Base-by-base conservation (phyloP, 1,140 invertebrate genomes). In the Cyclargus thomasi region DNA sequence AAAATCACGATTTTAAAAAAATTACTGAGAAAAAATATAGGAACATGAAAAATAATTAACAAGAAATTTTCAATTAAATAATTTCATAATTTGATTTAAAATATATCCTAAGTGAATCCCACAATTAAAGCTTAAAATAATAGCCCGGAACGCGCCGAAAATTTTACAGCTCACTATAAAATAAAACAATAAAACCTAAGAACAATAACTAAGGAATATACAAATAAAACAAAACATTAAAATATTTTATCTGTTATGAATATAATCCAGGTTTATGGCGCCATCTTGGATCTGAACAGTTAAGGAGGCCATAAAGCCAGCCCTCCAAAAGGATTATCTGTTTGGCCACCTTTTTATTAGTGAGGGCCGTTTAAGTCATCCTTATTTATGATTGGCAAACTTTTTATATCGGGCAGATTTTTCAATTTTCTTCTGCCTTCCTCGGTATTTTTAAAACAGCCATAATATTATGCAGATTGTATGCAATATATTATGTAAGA, bases 231-330 rank as follows among this genome's bases (percentile, higher is more conserved):
- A 76, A 76, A 75, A 79, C 75, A 76, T 88, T 86, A 88, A 86
- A 88, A 85, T 88, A 87, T 86, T 88, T 86, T 88, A 88, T 88
- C 81, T 87, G 81, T 86, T 88, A 88, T 88, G 86, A 88, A 88
- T 86, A 88, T 87, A 88, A 88, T 88, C 85, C 82, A 23, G 65
- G 70, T 82, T 88, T 88, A 86, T 84, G 77, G 72, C 74, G 74
- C 77, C 75, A 76, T 86, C 75, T 87, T 88, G 85, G 86, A 86
- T 83, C 87, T 83, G 80, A 83, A 83, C 82, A 77, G 72, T 84
- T 84, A 82, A 85, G 85, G 80, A 82, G 73, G 77, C 73, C 73
- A 83, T 86, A 80, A 88, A 86, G 83, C 67, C 74, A 74, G 75
- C 75, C 78, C 77, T 76, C 75, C 62, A 74, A 86, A n/a, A 86